Conservation (phyloP, 2,888 invertebrate genomes). For the Desoria tigrina region DNA sequence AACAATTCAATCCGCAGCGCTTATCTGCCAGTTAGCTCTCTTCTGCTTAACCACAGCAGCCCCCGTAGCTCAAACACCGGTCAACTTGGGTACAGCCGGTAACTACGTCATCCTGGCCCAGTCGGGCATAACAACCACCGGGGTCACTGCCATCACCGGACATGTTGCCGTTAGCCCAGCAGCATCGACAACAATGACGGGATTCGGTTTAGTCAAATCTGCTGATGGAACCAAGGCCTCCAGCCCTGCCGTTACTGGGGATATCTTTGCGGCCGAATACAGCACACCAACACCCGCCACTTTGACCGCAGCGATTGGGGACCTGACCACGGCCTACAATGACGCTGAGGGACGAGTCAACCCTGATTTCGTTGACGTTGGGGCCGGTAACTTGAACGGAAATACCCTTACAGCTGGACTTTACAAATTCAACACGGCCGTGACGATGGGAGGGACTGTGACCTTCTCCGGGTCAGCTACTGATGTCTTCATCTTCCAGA, state of each 20-base stretch:
- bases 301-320: neutral
- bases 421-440: slow-evolving; percentile 18
- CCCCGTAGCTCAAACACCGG: neutral
- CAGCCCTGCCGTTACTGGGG: slow-evolving; percentile 13
- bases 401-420: slow-evolving; percentile 12
- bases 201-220: slow-evolving; percentile 5
- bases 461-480: slow-evolving; percentile 16
- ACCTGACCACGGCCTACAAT: slow-evolving; percentile 12
- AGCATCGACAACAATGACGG: slow-evolving; percentile 19
- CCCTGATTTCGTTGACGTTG: slow-evolving; percentile 18
- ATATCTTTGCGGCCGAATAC: slow-evolving; percentile 21
- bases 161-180: slow-evolving; percentile 16
- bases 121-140: slow-evolving; percentile 16
- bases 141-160: slow-evolving; percentile 18
- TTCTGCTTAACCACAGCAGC: neutral
- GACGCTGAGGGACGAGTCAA: slow-evolving; percentile 19
- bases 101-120: slow-evolving; percentile 22
- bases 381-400: neutral
- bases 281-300: slow-evolving; percentile 13
- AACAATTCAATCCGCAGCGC: no score
- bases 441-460: slow-evolving; percentile 15
- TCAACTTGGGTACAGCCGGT: slow-evolving; percentile 18
- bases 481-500: slow-evolving; percentile 21
- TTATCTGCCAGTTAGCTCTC: no score
- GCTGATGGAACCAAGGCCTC: slow-evolving; percentile 20